These are phyloP conservation scores for Argya squamiceps DNA, from an alignment of 2,797 vertebrate species.

Conservation along the genomic window DNA sequence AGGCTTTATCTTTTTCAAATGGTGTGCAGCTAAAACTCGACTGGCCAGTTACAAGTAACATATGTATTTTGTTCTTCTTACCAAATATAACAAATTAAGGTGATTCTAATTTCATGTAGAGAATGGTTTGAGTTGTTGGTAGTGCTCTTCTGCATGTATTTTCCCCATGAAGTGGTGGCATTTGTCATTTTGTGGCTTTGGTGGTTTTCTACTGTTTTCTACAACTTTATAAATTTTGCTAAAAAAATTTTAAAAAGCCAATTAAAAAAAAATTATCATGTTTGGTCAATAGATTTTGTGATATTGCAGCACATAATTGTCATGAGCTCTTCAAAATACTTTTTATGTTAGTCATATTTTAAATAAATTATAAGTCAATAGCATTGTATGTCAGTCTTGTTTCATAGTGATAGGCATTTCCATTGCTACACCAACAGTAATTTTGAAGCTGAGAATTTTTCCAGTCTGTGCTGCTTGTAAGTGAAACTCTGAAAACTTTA, in stretches of 20 bases:
- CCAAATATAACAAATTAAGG: not conserved
- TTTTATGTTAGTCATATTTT: not conserved
- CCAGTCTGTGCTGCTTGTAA: not conserved
- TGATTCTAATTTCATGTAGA: not conserved
- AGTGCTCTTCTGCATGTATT: not conserved
- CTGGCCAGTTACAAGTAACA: not conserved
- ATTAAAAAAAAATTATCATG: not conserved
- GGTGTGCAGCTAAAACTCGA: not conserved
- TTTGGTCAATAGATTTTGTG: not conserved
- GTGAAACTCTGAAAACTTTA: not conserved
- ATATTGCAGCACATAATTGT: not conserved
- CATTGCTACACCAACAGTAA: not conserved
- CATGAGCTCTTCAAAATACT: not conserved
- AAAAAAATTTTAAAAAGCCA: not conserved
- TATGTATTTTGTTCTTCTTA: not conserved
- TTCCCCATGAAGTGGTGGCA: not conserved
- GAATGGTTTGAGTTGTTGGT: not conserved
- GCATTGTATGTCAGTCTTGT: not conserved
- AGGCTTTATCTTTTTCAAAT: not conserved
- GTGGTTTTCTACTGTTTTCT: not conserved
- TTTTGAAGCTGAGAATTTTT: not conserved
- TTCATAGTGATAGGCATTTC: not conserved
- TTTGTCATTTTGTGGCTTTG: not conserved
- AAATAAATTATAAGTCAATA: not conserved
- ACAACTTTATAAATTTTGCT: not conserved